These are phyloP conservation scores for Agrotis exclamationis DNA, from an alignment of 2,888 invertebrate genomes.

Conservation along the genomic window DNA sequence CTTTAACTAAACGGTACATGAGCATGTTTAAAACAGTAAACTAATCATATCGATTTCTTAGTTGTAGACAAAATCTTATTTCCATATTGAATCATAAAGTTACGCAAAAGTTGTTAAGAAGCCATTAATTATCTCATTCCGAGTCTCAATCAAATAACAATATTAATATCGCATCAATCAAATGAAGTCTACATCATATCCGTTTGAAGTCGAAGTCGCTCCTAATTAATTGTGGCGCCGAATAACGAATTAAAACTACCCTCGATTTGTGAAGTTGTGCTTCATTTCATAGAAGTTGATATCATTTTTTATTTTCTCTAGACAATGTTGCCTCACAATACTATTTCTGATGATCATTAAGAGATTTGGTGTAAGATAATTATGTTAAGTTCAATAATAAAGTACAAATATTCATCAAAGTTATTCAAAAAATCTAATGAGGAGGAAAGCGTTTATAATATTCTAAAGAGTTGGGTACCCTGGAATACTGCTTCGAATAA, in stretches of 20 bases:
- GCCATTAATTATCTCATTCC: slow-evolving; percentile 42
- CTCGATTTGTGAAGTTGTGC: neutral
- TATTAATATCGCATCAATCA: slow-evolving; percentile 45
- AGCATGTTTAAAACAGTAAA: no score
- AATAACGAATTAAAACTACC: slow-evolving; percentile 42
- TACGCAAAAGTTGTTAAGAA: slow-evolving; percentile 23
- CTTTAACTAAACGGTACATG: no score
- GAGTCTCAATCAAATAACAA: slow-evolving; percentile 46
- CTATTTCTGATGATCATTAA: no score
- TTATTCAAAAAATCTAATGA: no score
- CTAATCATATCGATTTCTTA: slow-evolving; percentile 18
- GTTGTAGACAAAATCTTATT: slow-evolving; percentile 2
- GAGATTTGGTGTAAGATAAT: no score
- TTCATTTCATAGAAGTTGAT: neutral
- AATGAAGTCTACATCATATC: slow-evolving; percentile 32
- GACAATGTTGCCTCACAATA: no score
- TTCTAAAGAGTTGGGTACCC: no score
- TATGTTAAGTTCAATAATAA: no score
- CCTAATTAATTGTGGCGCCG: slow-evolving; percentile 22
- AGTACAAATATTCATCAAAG: no score
- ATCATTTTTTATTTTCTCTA: no score
- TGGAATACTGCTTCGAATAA: neutral
- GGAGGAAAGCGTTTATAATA: no score
- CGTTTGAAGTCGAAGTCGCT: slow-evolving; percentile 21
- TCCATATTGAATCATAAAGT: slow-evolving; percentile 19